Evolutionary conservation across 2,113 vertebrate species (phyloP), one percentile per base, ranked within the genome.

Genomic region (Balaenoptera acutorostrata): DNA sequence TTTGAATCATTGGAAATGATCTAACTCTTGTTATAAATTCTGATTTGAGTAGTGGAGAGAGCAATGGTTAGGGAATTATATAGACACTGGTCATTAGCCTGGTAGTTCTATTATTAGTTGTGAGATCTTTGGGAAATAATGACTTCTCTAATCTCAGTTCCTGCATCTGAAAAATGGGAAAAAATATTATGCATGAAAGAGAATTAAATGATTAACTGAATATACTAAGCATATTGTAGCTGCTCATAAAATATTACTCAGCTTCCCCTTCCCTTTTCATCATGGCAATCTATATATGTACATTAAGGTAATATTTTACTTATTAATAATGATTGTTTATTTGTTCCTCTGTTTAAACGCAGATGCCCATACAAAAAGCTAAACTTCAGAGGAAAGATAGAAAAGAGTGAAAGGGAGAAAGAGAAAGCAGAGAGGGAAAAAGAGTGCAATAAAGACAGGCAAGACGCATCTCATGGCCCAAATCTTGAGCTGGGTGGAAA

Each of bases 131-230:
- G 36, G 17, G 69, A 68, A 74, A 6, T 61, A 95, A 88, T 29
- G 11, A 78, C 41, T 75, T 88, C 27, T 23, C 77, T 18, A 88
- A 46, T 61, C 5, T 93, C 44, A 39, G 21, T 90, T 92, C 31
- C 36, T 91, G 88, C 64, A 77, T 77, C 55, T 97, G 46, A 96
- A 97, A 81, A 91, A 72, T 94, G 52, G 46, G 31, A 61, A 92
- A 29, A 25, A 83, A 46, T 86, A 81, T 80, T 52, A 77, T 29
- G 12, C 2, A 61, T 68, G 2, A 8, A 82, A 55, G 23, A 57
- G 0, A 81, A 89, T n/a, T 68, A 75, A 93, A 78, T 87, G 13
- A 59, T 55, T 63, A 33, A 83, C 8, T 82, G 0, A 57, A 57
- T 82, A 66, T 68, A 8, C 25, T 75, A 84, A 72, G 11, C 13